Evolutionary conservation across 2,113 vertebrate species (phyloP).

Genomic region (Grallaria varia): DNA sequence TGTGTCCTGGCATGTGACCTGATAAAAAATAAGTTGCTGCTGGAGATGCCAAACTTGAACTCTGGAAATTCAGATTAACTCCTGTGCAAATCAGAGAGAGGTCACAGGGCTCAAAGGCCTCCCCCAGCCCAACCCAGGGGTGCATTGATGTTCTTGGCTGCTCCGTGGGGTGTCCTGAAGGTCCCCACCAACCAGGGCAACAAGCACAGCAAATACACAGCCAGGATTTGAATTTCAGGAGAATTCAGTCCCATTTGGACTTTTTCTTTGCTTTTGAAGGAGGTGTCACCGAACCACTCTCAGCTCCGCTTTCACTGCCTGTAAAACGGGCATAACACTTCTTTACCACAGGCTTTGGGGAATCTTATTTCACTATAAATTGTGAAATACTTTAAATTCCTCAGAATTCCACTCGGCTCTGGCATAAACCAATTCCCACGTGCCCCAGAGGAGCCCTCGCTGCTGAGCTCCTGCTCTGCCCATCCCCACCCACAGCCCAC

Average conservation of each 20-base stretch:
- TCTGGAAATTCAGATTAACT: neutral
- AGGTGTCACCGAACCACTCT: neutral
- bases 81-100: neutral
- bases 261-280: neutral
- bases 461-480: fast-evolving
- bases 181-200: neutral
- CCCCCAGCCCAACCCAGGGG: neutral
- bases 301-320: neutral
- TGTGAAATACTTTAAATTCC: neutral
- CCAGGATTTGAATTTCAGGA: neutral
- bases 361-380: neutral
- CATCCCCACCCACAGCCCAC: neutral
- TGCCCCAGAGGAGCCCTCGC: neutral
- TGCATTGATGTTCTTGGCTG: neutral
- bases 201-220: neutral
- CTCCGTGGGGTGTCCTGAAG: fast-evolving
- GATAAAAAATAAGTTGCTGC: neutral
- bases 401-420: neutral
- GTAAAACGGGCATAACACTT: neutral
- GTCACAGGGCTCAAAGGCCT: neutral
- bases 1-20: neutral
- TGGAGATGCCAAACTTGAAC: neutral
- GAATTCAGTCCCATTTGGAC: neutral
- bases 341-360: neutral
- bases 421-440: neutral